Conservation (phyloP, 2,113 vertebrate genomes). For the Hepsetus odoe region DNA sequence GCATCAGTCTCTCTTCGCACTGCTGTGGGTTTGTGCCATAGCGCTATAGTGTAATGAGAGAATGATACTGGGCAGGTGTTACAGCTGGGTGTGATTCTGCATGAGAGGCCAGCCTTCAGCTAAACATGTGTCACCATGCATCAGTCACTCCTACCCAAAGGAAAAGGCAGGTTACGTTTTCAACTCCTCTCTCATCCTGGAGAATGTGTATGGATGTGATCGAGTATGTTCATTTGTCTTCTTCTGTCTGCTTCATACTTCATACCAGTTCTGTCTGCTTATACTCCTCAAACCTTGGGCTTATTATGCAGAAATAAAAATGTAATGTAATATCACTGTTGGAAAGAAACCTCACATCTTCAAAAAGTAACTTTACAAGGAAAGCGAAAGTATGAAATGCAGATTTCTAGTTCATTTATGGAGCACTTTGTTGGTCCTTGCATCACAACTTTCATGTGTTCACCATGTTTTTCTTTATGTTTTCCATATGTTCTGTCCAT, state of each 20-base stretch:
- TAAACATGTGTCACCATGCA: conserved; percentile 35
- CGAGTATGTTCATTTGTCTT: conserved; percentile 10
- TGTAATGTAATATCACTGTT: too few relatives aligned
- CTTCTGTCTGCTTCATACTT: not conserved
- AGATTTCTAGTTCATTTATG: too few relatives aligned
- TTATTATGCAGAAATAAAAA: too few relatives aligned
- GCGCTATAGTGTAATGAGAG: not conserved
- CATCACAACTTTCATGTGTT: too few relatives aligned
- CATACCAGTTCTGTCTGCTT: too few relatives aligned
- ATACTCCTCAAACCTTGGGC: too few relatives aligned
- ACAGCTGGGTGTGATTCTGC: conserved; percentile 10
- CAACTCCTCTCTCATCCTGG: conserved; percentile 11
- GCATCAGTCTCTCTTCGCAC: conserved; percentile 6
- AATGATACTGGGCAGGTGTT: not conserved
- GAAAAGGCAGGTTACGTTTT: conserved; percentile 15
- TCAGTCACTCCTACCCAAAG: conserved; percentile 35
- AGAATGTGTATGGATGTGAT: conserved; percentile 2
- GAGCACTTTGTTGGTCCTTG: too few relatives aligned
- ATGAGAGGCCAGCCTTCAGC: conserved; percentile 42
- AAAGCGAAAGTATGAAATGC: too few relatives aligned
- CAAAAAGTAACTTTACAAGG: too few relatives aligned
- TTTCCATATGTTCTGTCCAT: too few relatives aligned
- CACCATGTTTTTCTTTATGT: too few relatives aligned
- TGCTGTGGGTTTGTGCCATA: conserved; percentile 1
- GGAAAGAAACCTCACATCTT: too few relatives aligned